phyloP scores from a whole-genome alignment of 1,140 invertebrate genomes.

The Dinoponera quadriceps region DNA sequence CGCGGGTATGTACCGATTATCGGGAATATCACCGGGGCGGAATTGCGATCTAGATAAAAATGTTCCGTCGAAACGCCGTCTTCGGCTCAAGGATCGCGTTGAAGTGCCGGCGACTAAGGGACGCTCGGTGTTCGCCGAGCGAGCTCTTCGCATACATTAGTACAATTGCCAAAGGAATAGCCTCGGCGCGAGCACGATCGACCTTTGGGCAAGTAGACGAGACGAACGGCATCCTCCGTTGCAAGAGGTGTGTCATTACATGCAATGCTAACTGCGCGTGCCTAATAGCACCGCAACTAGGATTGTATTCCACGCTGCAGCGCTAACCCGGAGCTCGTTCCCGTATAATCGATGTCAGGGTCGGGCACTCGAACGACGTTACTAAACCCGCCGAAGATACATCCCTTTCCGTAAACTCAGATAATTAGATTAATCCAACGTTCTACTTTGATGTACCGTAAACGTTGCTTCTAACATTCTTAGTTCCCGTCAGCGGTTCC shows the following conservation, averaged over 20 bases:
- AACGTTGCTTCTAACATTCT: neutral
- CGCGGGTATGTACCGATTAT: neutral
- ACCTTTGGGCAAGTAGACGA: conserved; percentile 72
- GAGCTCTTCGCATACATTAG: conserved; percentile 43
- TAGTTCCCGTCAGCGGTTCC: neutral
- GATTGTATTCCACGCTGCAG: conserved; percentile 62
- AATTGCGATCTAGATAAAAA: neutral
- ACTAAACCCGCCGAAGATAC: conserved; percentile 49
- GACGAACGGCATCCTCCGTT: conserved; percentile 71
- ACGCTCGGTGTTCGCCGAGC: conserved; percentile 31
- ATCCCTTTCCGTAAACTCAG: neutral
- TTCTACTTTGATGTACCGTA: neutral
- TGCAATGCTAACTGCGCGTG: conserved; percentile 74
- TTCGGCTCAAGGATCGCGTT: neutral
- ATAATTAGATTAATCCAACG: conserved; percentile 6
- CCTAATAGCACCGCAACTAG: conserved; percentile 72
- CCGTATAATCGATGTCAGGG: conserved; percentile 73
- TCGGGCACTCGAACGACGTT: conserved; percentile 51
- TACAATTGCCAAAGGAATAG: conserved; percentile 36
- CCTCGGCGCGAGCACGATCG: conserved; percentile 56
- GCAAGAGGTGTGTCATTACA: conserved; percentile 74
- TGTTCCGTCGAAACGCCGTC: neutral
- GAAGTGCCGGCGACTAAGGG: conserved; percentile 33
- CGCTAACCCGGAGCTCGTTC: conserved; percentile 67
- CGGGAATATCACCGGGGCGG: neutral